These are phyloP conservation scores for Yoshiicerus persimilis DNA, from an alignment of 1,140 invertebrate genomes.

Conservation along the genomic window DNA sequence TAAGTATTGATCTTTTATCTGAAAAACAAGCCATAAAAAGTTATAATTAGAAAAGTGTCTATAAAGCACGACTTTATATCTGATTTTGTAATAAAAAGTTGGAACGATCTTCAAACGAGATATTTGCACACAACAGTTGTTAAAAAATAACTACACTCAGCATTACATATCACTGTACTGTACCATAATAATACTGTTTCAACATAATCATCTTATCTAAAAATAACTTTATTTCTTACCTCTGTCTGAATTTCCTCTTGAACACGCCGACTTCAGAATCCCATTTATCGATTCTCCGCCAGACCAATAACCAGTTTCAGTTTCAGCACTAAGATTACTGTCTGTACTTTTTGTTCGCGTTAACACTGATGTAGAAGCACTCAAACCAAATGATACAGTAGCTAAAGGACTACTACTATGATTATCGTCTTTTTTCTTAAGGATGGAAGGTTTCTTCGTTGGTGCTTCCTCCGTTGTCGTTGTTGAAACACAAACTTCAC, in stretches of 20 bases:
- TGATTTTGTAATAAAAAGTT: background rate
- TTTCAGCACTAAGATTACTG: slow-evolving; percentile 41
- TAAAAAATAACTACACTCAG: background rate
- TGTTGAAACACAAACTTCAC: background rate
- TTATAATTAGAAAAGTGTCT: background rate
- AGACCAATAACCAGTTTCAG: slow-evolving; percentile 46
- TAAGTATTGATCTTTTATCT: slow-evolving; percentile 44
- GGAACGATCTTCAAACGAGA: background rate
- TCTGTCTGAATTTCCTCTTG: background rate
- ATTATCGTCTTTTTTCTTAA: slow-evolving; percentile 42
- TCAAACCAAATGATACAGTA: slow-evolving; percentile 40
- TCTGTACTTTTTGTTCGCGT: slow-evolving; percentile 40
- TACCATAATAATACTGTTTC: background rate
- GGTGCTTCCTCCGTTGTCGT: background rate
- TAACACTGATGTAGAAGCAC: slow-evolving; percentile 11
- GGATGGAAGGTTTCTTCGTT: slow-evolving; percentile 40
- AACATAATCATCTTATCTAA: background rate
- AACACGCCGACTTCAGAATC: slow-evolving; percentile 20
- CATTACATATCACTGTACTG: background rate
- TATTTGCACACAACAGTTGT: background rate
- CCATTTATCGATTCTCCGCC: slow-evolving; percentile 19
- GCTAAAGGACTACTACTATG: background rate
- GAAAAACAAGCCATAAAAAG: background rate
- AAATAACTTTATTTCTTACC: background rate
- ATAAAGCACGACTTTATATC: background rate